Conservation (phyloP, 2,797 vertebrate species). For the Taeniopygia guttata region DNA sequence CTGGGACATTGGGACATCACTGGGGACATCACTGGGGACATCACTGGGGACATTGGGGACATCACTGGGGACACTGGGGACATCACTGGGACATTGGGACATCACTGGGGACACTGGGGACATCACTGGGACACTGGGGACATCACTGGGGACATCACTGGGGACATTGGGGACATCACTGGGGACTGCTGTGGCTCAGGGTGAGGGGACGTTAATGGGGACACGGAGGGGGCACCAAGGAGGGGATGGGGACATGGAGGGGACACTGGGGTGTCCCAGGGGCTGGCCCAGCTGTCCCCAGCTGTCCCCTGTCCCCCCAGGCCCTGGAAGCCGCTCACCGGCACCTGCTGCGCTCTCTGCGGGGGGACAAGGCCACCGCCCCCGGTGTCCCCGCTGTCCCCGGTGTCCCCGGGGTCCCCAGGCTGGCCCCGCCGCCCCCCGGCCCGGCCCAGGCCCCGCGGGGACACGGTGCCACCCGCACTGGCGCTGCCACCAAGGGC, state of each 20-base stretch:
- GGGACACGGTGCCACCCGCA: not conserved
- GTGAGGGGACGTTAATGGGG: too few relatives aligned
- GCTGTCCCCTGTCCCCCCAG: not conserved
- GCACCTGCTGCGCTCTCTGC: not conserved
- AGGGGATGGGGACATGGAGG: not conserved
- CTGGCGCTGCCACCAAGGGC: too few relatives aligned
- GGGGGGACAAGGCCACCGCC: rapidly evolving
- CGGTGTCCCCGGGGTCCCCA: not conserved
- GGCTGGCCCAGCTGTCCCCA: too few relatives aligned
- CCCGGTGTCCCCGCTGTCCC: not conserved
- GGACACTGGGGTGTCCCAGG: not conserved
- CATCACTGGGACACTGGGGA: too few relatives aligned
- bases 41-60: not conserved
- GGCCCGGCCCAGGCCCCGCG: not conserved
- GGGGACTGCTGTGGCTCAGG: not conserved
- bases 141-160: too few relatives aligned
- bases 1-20: not conserved
- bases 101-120: too few relatives aligned
- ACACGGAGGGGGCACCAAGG: too few relatives aligned
- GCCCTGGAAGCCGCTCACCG: not conserved
- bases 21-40: too few relatives aligned
- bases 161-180: too few relatives aligned
- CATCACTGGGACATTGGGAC: too few relatives aligned
- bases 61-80: too few relatives aligned
- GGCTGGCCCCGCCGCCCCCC: not conserved